Conservation (phyloP, 1,140 invertebrate genomes). For the Pemphigus obesinymphae region DNA sequence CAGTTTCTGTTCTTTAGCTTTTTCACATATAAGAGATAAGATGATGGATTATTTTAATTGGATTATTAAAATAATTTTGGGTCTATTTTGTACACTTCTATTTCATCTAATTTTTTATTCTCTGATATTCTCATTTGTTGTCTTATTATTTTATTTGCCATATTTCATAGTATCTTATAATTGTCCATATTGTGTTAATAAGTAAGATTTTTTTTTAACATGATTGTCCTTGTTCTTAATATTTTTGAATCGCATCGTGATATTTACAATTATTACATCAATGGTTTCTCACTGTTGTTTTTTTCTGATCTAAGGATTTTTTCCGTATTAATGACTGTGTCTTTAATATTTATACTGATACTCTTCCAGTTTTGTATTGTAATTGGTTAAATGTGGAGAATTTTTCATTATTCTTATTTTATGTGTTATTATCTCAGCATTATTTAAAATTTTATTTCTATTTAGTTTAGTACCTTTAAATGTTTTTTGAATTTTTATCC, state of each 20-base stretch:
- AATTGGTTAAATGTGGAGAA: too few relatives aligned
- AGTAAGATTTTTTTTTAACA: not conserved
- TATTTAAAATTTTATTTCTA: too few relatives aligned
- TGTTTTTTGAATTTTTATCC: too few relatives aligned
- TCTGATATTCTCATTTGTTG: not conserved
- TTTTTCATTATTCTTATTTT: too few relatives aligned
- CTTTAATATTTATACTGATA: too few relatives aligned
- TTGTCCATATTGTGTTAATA: constrained; percentile 2
- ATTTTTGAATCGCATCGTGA: not conserved
- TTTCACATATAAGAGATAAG: too few relatives aligned
- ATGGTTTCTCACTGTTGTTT: constrained; percentile 8
- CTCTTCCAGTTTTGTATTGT: too few relatives aligned
- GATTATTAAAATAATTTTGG: constrained; percentile 27
- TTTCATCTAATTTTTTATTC: constrained; percentile 32
- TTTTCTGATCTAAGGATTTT: too few relatives aligned
- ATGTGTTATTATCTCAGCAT: too few relatives aligned
- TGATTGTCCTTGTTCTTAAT: constrained; percentile 20
- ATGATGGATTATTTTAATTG: constrained; percentile 9
- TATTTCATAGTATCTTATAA: not conserved
- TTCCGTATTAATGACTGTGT: too few relatives aligned
- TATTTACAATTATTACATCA: constrained; percentile 44
- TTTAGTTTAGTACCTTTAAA: too few relatives aligned
- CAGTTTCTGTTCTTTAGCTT: constrained; percentile 29
- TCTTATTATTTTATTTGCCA: constrained; percentile 9
- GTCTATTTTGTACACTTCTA: not conserved